These are phyloP conservation scores for Clavelina lepadiformis DNA, from an alignment of 23 tunicate genomes.

Conservation along the genomic window DNA sequence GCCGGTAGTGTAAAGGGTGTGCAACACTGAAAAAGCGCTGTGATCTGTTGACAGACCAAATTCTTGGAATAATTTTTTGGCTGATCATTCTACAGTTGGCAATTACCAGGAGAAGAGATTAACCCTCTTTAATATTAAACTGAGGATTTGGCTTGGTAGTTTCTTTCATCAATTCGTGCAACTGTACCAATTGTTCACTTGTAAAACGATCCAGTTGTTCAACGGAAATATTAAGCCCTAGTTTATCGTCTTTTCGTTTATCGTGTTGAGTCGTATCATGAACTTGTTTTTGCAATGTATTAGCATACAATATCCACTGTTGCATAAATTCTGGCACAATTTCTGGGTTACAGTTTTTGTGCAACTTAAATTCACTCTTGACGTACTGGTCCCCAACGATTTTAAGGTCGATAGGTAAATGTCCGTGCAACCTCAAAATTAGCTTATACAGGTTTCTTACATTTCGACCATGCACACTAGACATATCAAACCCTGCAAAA, in stretches of 20 bases:
- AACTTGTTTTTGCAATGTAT: constrained; percentile 49
- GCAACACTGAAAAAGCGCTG: too few species aligned
- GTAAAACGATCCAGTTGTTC: constrained; percentile 53
- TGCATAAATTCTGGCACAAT: constrained; percentile 75
- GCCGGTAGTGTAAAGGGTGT: too few species aligned
- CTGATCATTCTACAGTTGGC: too few species aligned
- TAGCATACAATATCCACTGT: constrained; percentile 84
- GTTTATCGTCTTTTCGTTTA: too few species aligned
- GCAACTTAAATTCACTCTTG: constrained; percentile 81
- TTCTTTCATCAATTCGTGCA: constrained; percentile 93
- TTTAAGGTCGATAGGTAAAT: constrained; percentile 70
- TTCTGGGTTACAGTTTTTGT: constrained; percentile 72
- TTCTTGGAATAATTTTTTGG: too few species aligned
- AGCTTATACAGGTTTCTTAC: constrained; percentile 67
- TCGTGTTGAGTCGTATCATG: neutral
- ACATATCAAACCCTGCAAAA: too few species aligned
- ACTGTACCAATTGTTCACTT: constrained; percentile 80
- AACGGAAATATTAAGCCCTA: constrained; percentile 48
- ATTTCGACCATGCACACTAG: constrained; percentile 27
- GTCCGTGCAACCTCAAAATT: constrained; percentile 65
- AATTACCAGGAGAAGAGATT: too few species aligned
- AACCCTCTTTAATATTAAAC: constrained; percentile 54
- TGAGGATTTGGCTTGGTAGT: constrained; percentile 62
- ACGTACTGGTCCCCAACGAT: constrained; percentile 88
- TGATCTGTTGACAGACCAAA: too few species aligned